These are phyloP conservation scores for Emydocephalus ijimae DNA, from an alignment of 2,113 vertebrate genomes.

Conservation along the genomic window DNA sequence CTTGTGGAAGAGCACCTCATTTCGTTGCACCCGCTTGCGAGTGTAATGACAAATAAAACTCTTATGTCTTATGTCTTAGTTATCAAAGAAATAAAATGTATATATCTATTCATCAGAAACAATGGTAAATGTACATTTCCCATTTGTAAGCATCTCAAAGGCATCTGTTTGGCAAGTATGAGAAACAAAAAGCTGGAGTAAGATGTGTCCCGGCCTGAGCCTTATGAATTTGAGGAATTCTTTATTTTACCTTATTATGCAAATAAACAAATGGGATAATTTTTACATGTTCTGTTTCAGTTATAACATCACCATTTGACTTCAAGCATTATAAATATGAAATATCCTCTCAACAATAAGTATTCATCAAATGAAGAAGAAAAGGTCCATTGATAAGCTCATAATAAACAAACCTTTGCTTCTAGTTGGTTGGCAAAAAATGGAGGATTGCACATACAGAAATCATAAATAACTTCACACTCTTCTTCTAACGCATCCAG, in stretches of 20 bases:
- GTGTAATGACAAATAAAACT: too few species aligned
- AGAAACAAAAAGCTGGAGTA: background rate
- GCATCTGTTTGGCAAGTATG: background rate
- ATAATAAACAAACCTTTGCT: constrained; percentile 80
- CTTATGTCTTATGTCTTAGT: too few species aligned
- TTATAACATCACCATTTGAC: too few species aligned
- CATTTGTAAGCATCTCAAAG: background rate
- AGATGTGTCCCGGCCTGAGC: background rate
- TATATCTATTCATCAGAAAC: background rate
- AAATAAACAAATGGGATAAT: background rate
- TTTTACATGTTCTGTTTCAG: background rate
- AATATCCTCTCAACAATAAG: background rate
- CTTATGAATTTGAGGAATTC: background rate
- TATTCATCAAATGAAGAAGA: background rate
- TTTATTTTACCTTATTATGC: background rate
- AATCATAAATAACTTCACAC: constrained; percentile 91
- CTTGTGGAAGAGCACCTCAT: too few species aligned
- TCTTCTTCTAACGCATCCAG: constrained; percentile 98
- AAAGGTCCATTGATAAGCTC: background rate
- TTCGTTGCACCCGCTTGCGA: too few species aligned
- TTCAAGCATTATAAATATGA: background rate
- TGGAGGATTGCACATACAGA: constrained; percentile 99
- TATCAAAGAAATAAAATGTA: background rate
- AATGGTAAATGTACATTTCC: background rate
- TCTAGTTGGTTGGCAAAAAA: constrained; percentile 97